phyloP scores from a whole-genome alignment of 2,888 invertebrate genomes.

The Phalangium opilio region DNA sequence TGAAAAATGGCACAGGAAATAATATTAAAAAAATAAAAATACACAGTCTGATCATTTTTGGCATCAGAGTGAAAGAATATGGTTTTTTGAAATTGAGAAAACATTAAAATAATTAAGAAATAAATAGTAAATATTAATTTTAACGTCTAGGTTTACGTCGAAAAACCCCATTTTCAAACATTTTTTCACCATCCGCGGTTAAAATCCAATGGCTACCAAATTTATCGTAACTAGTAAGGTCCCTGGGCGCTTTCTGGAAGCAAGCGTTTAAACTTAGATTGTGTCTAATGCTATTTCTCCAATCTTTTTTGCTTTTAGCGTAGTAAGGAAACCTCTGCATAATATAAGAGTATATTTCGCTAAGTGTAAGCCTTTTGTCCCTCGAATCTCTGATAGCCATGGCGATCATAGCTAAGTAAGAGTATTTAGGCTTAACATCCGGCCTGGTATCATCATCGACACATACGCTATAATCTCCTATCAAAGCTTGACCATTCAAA shows the following conservation, averaged over 20 bases:
- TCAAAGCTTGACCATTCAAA: no score
- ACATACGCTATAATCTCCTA: no score
- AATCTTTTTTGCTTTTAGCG: slow-evolving; percentile 65
- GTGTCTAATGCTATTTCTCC: slow-evolving; percentile 83
- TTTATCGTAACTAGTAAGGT: slow-evolving; percentile 60
- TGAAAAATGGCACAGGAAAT: no score
- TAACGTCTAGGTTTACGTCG: slow-evolving; percentile 35
- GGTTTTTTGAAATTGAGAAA: no score
- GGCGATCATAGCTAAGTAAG: slow-evolving; percentile 83
- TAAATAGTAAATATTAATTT: no score
- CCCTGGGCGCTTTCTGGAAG: slow-evolving; percentile 65
- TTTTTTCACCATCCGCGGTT: slow-evolving; percentile 62
- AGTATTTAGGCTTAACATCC: slow-evolving; percentile 63
- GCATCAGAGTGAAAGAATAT: no score
- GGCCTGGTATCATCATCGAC: no score
- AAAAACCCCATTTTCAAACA: slow-evolving; percentile 85
- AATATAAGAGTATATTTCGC: slow-evolving; percentile 71
- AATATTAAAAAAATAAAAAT: no score
- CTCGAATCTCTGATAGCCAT: slow-evolving; percentile 72
- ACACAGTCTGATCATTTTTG: no score
- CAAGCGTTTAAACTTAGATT: slow-evolving; percentile 77
- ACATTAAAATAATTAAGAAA: no score
- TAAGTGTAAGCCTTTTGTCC: slow-evolving; percentile 60
- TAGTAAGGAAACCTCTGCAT: slow-evolving; percentile 60
- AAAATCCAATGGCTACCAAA: slow-evolving; percentile 82